A percentile compares a stretch with the other conserved stretches of the same genome.
Conservation (phyloP, 2,888 invertebrate species). For the Ptilodon capucinus region DNA sequence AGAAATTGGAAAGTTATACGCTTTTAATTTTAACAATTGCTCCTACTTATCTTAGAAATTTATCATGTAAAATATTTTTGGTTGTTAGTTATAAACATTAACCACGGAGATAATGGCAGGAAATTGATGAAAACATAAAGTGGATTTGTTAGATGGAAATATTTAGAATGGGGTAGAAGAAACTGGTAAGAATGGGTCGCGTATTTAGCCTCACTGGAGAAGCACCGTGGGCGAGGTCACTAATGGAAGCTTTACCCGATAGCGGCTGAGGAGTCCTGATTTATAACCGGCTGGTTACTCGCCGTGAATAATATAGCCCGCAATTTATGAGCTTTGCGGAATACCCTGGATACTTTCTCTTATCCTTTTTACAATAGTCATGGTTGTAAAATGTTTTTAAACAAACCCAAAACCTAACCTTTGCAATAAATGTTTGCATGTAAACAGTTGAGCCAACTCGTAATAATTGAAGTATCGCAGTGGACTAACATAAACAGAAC, state of each 20-base stretch:
- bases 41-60: too few species aligned
- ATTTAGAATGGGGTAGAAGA: background rate
- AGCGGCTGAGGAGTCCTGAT: constrained; percentile 66
- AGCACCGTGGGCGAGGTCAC: constrained; percentile 35
- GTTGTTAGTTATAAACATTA: too few species aligned
- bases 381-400: background rate
- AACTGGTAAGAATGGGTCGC: background rate
- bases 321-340: constrained; percentile 56
- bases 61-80: too few species aligned
- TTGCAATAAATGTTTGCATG: background rate
- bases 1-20: too few species aligned
- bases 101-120: too few species aligned
- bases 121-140: too few species aligned
- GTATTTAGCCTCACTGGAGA: background rate
- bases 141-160: too few species aligned
- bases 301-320: constrained; percentile 71
- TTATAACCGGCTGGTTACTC: constrained; percentile 66
- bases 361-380: background rate
- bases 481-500: constrained; percentile 3
- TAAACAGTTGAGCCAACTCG: background rate
- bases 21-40: too few species aligned
- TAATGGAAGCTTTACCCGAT: constrained; percentile 68
- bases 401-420: too few species aligned
- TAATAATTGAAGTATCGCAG: background rate
- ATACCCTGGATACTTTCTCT: constrained; percentile 20